Evolutionary conservation across 2,888 invertebrate species (phyloP).

Genomic region (Drosophila heteroneura): DNA sequence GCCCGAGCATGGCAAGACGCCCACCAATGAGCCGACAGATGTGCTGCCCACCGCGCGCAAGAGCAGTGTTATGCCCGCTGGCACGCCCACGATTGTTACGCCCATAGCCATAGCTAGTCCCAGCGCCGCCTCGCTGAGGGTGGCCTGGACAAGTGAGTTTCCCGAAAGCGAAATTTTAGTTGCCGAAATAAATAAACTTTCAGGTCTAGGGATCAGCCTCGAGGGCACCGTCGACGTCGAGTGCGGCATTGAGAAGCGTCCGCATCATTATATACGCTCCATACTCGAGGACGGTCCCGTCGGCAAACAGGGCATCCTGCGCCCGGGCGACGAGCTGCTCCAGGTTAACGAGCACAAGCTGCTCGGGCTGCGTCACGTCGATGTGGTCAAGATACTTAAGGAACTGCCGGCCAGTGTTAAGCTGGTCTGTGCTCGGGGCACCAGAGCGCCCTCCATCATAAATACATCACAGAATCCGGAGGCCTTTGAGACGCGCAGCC

Average conservation of each 20-base stretch:
- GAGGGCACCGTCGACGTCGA: slow-evolving; percentile 99
- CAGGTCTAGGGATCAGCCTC: slow-evolving; percentile 97
- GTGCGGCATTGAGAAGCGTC: slow-evolving; percentile 97
- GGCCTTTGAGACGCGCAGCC: slow-evolving; percentile 92
- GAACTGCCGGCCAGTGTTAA: slow-evolving; percentile 96
- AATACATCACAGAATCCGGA: slow-evolving; percentile 92
- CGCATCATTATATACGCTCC: slow-evolving; percentile 99
- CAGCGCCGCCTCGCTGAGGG: slow-evolving; percentile 90
- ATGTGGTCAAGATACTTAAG: slow-evolving; percentile 97
- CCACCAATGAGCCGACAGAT: slow-evolving; percentile 54
- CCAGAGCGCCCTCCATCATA: slow-evolving; percentile 88
- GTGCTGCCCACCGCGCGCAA: slow-evolving; percentile 20
- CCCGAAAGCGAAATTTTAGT: slow-evolving; percentile 94
- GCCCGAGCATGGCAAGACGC: slow-evolving; percentile 56
- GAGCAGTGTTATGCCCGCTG: slow-evolving; percentile 31
- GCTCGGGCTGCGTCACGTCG: slow-evolving; percentile 97
- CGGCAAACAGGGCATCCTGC: slow-evolving; percentile 94
- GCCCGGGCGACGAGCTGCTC: slow-evolving; percentile 97
- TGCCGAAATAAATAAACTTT: slow-evolving; percentile 96
- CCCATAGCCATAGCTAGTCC: slow-evolving; percentile 85
- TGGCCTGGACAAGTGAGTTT: slow-evolving; percentile 92
- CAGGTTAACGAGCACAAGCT: slow-evolving; percentile 97
- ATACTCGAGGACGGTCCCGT: slow-evolving; percentile 98
- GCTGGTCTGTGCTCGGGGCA: slow-evolving; percentile 94
- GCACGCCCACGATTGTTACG: slow-evolving; percentile 32